These are phyloP conservation scores for Novumbra hubbsi DNA, from an alignment of 2,797 vertebrate species.

Conservation along the genomic window DNA sequence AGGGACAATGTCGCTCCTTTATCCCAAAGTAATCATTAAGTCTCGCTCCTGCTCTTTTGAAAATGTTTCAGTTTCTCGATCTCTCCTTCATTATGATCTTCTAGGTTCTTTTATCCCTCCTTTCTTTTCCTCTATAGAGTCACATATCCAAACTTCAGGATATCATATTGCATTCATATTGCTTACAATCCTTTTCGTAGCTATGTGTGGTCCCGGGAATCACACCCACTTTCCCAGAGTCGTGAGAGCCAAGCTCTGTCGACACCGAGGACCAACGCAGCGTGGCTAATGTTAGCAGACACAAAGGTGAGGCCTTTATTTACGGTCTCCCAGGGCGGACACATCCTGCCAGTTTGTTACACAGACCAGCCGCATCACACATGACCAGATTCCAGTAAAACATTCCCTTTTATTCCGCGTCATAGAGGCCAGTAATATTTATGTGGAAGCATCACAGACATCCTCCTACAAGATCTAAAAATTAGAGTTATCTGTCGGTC, in stretches of 20 bases:
- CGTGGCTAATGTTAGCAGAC: not conserved
- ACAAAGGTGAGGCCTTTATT: not conserved
- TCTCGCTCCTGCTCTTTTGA: slow-evolving; percentile 25
- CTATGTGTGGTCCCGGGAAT: too few relatives aligned
- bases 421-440: not conserved
- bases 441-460: not conserved
- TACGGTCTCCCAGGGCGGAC: not conserved
- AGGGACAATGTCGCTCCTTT: slow-evolving; percentile 23
- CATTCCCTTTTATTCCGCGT: not conserved
- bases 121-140: not conserved
- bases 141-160: not conserved
- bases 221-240: too few relatives aligned
- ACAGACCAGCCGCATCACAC: not conserved
- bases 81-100: not conserved
- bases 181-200: too few relatives aligned
- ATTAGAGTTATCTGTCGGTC: not conserved
- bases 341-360: not conserved
- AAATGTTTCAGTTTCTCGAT: not conserved
- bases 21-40: slow-evolving; percentile 15
- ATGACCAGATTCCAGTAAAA: not conserved
- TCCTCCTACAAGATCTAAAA: not conserved
- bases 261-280: not conserved
- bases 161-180: too few relatives aligned
- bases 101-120: not conserved
- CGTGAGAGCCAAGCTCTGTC: too few relatives aligned